These are phyloP conservation scores for Ceratosolen solmsi DNA, from an alignment of 1,140 invertebrate genomes.

Conservation along the genomic window DNA sequence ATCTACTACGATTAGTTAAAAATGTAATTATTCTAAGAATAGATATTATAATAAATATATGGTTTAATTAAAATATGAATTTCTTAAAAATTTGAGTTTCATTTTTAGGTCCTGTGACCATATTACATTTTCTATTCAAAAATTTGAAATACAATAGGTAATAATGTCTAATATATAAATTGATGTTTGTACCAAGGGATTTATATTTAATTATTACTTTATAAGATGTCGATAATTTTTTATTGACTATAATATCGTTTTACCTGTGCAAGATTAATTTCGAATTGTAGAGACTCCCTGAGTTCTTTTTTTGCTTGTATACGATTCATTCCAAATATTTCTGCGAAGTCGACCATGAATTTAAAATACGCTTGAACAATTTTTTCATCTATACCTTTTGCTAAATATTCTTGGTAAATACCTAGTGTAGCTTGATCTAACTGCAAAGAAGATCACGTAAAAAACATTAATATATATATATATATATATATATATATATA, in stretches of 20 bases:
- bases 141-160: too few species aligned
- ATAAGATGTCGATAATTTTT: neutral
- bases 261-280: conserved; percentile 92
- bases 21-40: too few species aligned
- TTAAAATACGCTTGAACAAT: conserved; percentile 84
- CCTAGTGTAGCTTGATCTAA: conserved; percentile 93
- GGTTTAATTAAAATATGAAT: too few species aligned
- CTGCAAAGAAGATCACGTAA: conserved; percentile 74
- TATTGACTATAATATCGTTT: conserved; percentile 53
- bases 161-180: too few species aligned
- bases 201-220: neutral
- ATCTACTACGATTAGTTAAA: too few species aligned
- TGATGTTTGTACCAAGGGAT: too few species aligned
- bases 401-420: conserved; percentile 89
- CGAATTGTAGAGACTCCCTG: conserved; percentile 88
- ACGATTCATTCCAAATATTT: conserved; percentile 86
- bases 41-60: too few species aligned
- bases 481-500: too few species aligned
- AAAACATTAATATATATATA: neutral
- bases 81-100: too few species aligned
- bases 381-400: conserved; percentile 86
- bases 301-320: conserved; percentile 81
- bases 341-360: conserved; percentile 89
- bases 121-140: too few species aligned
- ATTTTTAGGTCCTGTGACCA: too few species aligned